A percentile compares a stretch with the other conserved stretches of the same genome.
Evolutionary conservation across 2,113 vertebrate genomes (phyloP).

Genomic region (Murina feae): DNA sequence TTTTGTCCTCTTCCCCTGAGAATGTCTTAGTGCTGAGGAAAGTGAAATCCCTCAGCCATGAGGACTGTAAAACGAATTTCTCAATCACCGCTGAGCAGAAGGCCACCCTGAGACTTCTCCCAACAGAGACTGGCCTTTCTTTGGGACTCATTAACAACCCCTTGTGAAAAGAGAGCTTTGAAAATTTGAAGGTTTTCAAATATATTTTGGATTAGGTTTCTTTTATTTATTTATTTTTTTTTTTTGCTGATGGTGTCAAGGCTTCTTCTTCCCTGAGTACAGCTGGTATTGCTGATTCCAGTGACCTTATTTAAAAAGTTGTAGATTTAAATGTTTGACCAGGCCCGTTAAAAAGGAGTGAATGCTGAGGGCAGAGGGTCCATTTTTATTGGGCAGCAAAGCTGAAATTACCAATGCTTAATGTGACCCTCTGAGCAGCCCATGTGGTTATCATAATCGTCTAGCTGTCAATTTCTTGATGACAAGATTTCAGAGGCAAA

Average conservation of each 20-base stretch:
- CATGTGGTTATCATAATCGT: not conserved
- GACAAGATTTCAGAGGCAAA: not conserved
- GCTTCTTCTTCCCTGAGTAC: fast-evolving
- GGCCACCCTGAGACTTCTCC: not conserved
- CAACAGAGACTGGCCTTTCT: not conserved
- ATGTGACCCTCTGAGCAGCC: not conserved
- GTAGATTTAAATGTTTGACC: not conserved
- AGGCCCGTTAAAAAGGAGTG: not conserved
- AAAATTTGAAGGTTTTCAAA: not conserved
- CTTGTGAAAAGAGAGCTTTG: not conserved
- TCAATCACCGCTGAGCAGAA: not conserved
- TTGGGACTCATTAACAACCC: not conserved
- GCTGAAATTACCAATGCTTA: not conserved
- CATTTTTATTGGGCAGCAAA: not conserved
- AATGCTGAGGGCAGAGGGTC: too few relatives aligned
- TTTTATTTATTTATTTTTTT: not conserved
- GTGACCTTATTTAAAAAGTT: not conserved
- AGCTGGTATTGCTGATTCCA: not conserved
- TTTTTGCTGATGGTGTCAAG: not conserved
- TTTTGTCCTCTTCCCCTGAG: not conserved
- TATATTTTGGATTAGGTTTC: not conserved
- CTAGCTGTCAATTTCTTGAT: not conserved
- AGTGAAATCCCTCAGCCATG: not conserved
- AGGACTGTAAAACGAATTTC: not conserved
- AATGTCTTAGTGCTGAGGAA: not conserved